Conservation (phyloP, 2,113 vertebrate species). For the Phyllopteryx taeniolatus region DNA sequence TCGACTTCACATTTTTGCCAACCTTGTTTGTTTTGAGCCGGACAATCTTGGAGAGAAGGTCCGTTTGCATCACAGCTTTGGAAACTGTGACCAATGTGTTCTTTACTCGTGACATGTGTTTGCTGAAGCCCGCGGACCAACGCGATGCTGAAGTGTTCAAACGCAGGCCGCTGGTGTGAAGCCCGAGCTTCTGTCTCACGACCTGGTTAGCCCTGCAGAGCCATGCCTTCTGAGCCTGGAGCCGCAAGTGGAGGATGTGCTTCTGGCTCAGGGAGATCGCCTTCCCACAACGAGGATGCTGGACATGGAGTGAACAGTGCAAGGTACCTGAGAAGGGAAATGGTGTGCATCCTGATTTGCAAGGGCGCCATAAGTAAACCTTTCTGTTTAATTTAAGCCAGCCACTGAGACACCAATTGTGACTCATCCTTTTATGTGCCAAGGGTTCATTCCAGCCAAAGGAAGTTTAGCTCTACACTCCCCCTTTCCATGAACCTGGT, state of each 20-base stretch:
- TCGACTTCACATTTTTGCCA: constrained; percentile 61
- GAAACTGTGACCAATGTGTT: constrained; percentile 86
- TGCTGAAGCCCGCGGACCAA: constrained; percentile 76
- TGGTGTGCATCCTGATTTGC: constrained; percentile 60
- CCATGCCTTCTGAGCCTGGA: constrained; percentile 62
- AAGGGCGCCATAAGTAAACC: constrained; percentile 71
- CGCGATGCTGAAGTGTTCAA: constrained; percentile 80
- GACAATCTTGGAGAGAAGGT: constrained; percentile 83
- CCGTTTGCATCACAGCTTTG: constrained; percentile 85
- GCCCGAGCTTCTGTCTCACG: constrained; percentile 52
- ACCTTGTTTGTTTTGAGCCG: constrained; percentile 76
- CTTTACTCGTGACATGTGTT: constrained; percentile 87
- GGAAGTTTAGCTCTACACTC: constrained; percentile 10
- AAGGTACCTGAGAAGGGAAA: constrained; percentile 38
- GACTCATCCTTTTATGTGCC: constrained; percentile 77
- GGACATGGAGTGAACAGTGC: constrained; percentile 67
- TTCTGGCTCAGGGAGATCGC: constrained; percentile 42
- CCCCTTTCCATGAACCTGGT: constrained; percentile 41
- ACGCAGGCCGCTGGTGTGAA: constrained; percentile 72
- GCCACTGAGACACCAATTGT: constrained; percentile 74
- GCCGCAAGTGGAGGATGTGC: constrained; percentile 62
- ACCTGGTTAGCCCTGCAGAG: constrained; percentile 55
- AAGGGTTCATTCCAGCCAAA: constrained; percentile 30
- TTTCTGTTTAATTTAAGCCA: constrained; percentile 76
- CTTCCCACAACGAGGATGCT: constrained; percentile 29